A percentile compares a stretch with the other conserved stretches of the same genome.
Conservation (phyloP, 2,888 invertebrate species). For the Ochropacha duplaris region DNA sequence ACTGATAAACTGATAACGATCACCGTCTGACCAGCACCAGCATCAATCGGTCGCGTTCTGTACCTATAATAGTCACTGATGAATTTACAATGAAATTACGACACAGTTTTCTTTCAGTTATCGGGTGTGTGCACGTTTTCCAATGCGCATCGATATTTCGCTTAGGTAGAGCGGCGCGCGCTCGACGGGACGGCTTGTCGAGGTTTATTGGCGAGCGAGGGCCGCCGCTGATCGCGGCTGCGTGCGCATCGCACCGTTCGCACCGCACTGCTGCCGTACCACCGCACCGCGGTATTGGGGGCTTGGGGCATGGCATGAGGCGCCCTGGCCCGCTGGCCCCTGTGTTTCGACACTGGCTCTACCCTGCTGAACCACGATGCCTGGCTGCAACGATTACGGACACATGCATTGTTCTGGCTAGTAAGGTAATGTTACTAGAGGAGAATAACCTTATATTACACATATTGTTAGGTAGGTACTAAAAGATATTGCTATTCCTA, state of each 20-base stretch:
- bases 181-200: conserved; percentile 51
- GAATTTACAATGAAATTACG: conserved; percentile 23
- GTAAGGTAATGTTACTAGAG: background rate
- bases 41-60: background rate
- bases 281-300: conserved; percentile 32
- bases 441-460: too few relatives aligned
- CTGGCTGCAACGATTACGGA: background rate
- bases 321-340: too few relatives aligned
- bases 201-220: conserved; percentile 57
- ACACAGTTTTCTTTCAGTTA: conserved; percentile 31
- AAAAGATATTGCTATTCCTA: too few relatives aligned
- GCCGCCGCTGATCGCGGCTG: conserved; percentile 42
- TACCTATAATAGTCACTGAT: conserved; percentile 20
- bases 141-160: conserved; percentile 62
- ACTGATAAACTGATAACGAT: conserved; percentile 26
- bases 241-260: conserved; percentile 59
- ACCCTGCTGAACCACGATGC: background rate
- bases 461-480: too few relatives aligned
- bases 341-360: background rate
- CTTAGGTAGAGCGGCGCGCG: conserved; percentile 55
- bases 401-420: conserved; percentile 5
- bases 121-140: conserved; percentile 45
- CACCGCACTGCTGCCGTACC: conserved; percentile 27
- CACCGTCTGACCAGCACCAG: conserved; percentile 15
- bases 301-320: conserved; percentile 24